Conservation (phyloP, 2,113 vertebrate genomes). For the Hippocampus guttulatus region DNA sequence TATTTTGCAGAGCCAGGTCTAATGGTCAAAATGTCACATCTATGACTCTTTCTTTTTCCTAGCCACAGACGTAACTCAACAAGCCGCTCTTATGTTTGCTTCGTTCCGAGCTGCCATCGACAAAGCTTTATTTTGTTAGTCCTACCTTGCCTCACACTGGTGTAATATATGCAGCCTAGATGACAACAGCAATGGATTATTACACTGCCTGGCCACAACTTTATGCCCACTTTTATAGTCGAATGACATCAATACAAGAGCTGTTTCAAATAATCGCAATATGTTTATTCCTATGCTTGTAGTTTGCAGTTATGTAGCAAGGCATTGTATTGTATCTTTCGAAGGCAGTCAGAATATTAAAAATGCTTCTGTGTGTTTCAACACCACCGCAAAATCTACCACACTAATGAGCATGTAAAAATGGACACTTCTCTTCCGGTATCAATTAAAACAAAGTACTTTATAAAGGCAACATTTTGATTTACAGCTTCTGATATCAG, state of each 20-base stretch:
- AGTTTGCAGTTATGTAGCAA: neutral
- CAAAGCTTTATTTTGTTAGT: slow-evolving; percentile 26
- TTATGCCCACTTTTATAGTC: neutral
- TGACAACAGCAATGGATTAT: neutral
- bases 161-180: neutral
- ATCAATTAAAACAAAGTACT: no score
- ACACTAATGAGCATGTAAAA: no score
- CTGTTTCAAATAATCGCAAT: neutral
- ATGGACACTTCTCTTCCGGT: no score
- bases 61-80: slow-evolving; percentile 64
- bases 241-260: neutral
- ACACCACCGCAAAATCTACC: no score
- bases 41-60: slow-evolving; percentile 55
- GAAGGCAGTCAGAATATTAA: neutral
- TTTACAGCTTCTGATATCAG: neutral
- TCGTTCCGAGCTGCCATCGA: slow-evolving; percentile 30
- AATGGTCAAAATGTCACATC: slow-evolving; percentile 75
- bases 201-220: neutral
- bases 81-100: slow-evolving; percentile 62
- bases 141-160: slow-evolving; percentile 33
- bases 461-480: neutral
- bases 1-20: slow-evolving; percentile 72
- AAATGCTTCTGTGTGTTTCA: neutral
- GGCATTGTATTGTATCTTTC: neutral
- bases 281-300: neutral